Evolutionary conservation across 1,140 invertebrate species (phyloP).

Genomic region (Pogonognathellus flavescens): DNA sequence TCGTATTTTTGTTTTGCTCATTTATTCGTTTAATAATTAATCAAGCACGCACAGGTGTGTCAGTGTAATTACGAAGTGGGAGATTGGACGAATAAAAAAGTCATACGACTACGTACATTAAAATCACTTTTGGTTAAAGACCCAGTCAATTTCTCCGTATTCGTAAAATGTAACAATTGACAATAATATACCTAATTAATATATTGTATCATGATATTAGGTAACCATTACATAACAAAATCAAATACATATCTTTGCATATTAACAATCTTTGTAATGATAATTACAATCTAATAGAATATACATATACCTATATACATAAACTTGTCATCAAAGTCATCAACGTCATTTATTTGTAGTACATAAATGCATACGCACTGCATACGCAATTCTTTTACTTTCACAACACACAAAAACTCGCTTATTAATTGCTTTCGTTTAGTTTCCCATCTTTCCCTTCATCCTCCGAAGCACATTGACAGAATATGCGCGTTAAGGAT

Average conservation of each 20-base stretch:
- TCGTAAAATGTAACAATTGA: constrained; percentile 14
- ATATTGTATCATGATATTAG: constrained; percentile 19
- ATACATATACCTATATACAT: too few species aligned
- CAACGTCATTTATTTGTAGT: not conserved
- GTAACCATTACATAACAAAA: constrained; percentile 23
- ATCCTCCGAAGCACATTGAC: not conserved
- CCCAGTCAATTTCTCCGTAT: constrained; percentile 16
- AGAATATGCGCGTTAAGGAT: not conserved
- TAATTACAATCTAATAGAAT: too few species aligned
- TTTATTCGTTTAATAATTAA: constrained; percentile 23
- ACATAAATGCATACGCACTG: not conserved
- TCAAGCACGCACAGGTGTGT: constrained; percentile 1
- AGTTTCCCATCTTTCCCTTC: not conserved
- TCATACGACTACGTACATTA: constrained; percentile 10
- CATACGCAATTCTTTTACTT: constrained; percentile 7
- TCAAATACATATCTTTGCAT: constrained; percentile 31
- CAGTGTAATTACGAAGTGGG: not conserved
- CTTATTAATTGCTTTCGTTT: not conserved
- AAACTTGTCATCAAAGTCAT: constrained; percentile 14
- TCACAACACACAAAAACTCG: constrained; percentile 21
- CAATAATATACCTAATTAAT: constrained; percentile 8
- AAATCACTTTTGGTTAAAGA: constrained; percentile 38
- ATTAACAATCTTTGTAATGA: too few species aligned
- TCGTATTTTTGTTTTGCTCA: not conserved
- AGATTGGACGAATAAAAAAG: constrained; percentile 41